Evolutionary conservation across 2,797 vertebrate genomes (phyloP).

Genomic region (Malacoctenus gilli): DNA sequence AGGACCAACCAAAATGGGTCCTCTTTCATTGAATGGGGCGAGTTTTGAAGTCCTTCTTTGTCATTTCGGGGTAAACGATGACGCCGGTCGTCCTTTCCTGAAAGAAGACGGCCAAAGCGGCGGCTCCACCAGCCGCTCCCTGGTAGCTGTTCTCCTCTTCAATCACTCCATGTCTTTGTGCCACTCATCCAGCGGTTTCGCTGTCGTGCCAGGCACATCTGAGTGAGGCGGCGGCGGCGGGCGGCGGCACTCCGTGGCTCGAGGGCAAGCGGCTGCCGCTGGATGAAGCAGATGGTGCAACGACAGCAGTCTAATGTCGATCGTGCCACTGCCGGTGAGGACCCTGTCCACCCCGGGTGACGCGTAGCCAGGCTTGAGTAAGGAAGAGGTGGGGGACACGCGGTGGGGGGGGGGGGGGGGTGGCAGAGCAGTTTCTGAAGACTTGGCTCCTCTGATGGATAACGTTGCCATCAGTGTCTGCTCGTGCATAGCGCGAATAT

Average conservation of each 20-base stretch:
- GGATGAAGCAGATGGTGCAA: slow-evolving; percentile 53
- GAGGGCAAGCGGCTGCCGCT: slow-evolving; percentile 39
- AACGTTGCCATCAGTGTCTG: slow-evolving; percentile 23
- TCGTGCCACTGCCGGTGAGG: slow-evolving; percentile 25
- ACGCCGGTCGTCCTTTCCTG: too few species aligned
- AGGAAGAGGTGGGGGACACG: slow-evolving; percentile 8
- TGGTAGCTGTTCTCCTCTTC: slow-evolving; percentile 4
- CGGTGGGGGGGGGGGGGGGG: neutral
- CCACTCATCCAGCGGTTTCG: slow-evolving; percentile 3
- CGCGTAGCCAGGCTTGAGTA: slow-evolving; percentile 9
- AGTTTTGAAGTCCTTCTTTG: neutral
- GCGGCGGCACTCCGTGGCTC: slow-evolving; percentile 18
- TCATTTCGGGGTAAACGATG: too few species aligned
- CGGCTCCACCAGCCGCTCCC: neutral
- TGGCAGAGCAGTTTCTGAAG: slow-evolving; percentile 10
- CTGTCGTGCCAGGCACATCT: slow-evolving; percentile 12
- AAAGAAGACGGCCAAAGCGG: too few species aligned
- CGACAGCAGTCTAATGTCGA: slow-evolving; percentile 53
- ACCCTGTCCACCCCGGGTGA: slow-evolving; percentile 48
- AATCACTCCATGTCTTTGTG: neutral
- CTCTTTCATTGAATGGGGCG: neutral
- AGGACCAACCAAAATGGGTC: too few species aligned
- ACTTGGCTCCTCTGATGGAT: slow-evolving; percentile 31
- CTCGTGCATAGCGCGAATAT: slow-evolving; percentile 10
- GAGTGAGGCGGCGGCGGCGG: slow-evolving; percentile 14